Base-by-base conservation (phyloP, 1,140 invertebrate species). In the Frieseomelitta varia region DNA sequence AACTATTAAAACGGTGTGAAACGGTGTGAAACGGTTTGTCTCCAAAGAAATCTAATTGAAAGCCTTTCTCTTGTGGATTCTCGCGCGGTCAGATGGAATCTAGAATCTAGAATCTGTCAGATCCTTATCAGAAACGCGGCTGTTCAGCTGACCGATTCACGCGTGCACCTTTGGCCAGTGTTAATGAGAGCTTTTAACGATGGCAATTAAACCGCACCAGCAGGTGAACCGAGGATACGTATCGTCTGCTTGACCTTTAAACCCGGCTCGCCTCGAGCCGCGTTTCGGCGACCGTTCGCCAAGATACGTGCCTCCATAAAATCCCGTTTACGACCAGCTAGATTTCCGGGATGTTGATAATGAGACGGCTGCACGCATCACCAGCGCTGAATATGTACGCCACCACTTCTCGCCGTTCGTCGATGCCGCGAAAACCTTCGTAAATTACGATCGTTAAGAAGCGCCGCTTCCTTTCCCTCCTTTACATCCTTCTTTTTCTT, bases 141-240 rank as follows among this genome's bases (percentile, higher is more conserved):
- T 68, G 73, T n/a, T 17, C 27, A 61, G 58, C 58, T 61, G 58
- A 61, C 58, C 63, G 55, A 56, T 53, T 30, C 14, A 55, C 65
- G 72, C 79, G 74, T 76, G 81, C 79, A 47, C 34, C 72, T 17
- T 63, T 34, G 47, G 65, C 24, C 68, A 75, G 11, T 53, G 73
- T 67, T 88, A 88, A 87, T 81, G 81, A 88, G 67, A 80, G 71
- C 51, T 84, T 88, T 81, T 78, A 88, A 88, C 84, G 86, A 77
- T 56, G 39, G 81, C 87, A 55, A 77, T 87, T 79, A 88, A 88
- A 51, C 51, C 24, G 80, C 61, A 56, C 71, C 78, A 82, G 86
- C 87, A 88, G 87, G 87, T 88, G 87, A 51, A 61, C 63, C 67
- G 30, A 30, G 24, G n/a, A 21, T n/a, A 53, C 8, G 69, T 47